Conservation (phyloP, 1,140 invertebrate species). For the Frieseomelitta varia region DNA sequence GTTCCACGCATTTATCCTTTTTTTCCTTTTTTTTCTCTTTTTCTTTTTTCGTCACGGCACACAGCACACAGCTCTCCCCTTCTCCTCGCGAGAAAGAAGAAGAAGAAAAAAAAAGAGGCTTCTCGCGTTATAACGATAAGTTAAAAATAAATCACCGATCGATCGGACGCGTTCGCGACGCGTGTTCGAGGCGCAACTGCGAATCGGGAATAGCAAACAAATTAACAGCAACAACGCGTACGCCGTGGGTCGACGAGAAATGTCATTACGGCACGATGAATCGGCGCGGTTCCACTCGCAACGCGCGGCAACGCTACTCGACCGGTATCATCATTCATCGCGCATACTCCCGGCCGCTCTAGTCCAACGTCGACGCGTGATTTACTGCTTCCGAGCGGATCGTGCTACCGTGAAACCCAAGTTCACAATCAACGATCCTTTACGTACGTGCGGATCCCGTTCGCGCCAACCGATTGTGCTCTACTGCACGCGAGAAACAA, state of each 20-base stretch:
- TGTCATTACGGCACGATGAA: not conserved
- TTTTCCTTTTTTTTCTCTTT: too few relatives aligned
- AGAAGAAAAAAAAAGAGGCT: not conserved
- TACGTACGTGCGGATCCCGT: not conserved
- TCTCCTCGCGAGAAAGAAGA: not conserved
- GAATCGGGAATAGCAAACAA: not conserved
- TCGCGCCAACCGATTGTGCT: too few relatives aligned
- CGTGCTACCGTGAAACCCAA: not conserved
- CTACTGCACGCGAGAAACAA: too few relatives aligned
- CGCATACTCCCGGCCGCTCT: conserved; percentile 57
- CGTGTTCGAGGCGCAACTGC: not conserved
- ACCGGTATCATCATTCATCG: conserved; percentile 53
- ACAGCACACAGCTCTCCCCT: not conserved
- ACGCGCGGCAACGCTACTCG: conserved; percentile 65
- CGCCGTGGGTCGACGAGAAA: not conserved
- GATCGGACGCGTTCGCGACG: not conserved
- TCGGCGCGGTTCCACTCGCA: conserved; percentile 9
- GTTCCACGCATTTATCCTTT: not conserved
- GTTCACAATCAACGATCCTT: too few relatives aligned
- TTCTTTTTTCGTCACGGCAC: too few relatives aligned
- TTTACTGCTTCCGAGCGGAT: conserved; percentile 48
- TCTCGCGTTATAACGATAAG: not conserved
- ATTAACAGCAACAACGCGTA: conserved; percentile 3
- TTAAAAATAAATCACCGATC: conserved; percentile 31
- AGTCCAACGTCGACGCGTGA: conserved; percentile 58